A percentile compares a stretch with the other conserved stretches of the same genome.
phyloP scores from a whole-genome alignment of 2,113 vertebrate species.

The Peromyscus maniculatus region DNA sequence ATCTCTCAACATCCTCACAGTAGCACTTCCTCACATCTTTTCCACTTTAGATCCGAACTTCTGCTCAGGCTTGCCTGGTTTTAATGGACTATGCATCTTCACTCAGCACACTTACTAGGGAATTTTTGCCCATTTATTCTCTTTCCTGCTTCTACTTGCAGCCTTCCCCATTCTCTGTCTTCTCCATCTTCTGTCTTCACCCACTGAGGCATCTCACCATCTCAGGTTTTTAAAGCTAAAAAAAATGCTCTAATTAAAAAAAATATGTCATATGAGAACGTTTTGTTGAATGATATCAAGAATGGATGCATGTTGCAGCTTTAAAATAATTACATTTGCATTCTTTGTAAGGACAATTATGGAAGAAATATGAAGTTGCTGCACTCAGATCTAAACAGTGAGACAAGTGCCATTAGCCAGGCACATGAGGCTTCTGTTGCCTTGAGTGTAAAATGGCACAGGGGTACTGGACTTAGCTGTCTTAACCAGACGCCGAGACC shows the following conservation, averaged over 20 bases:
- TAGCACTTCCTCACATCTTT: neutral
- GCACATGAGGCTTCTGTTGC: neutral
- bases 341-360: neutral
- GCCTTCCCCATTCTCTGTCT: neutral
- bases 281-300: constrained; percentile 36
- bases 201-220: neutral
- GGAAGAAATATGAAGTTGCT: neutral
- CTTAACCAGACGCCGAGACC: neutral
- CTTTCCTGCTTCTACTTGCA: neutral
- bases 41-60: neutral
- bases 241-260: constrained; percentile 28
- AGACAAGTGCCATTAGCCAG: neutral
- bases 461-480: neutral
- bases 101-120: neutral
- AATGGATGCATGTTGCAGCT: constrained; percentile 10
- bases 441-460: neutral
- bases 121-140: constrained; percentile 5
- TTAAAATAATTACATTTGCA: constrained; percentile 2
- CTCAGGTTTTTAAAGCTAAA: neutral
- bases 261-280: neutral
- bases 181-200: neutral
- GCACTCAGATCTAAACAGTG: neutral
- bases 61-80: neutral
- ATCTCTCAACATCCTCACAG: neutral
- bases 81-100: neutral